Evolutionary conservation across 2,888 invertebrate species (phyloP).

Genomic region (Drepanosiphum platanoidis): DNA sequence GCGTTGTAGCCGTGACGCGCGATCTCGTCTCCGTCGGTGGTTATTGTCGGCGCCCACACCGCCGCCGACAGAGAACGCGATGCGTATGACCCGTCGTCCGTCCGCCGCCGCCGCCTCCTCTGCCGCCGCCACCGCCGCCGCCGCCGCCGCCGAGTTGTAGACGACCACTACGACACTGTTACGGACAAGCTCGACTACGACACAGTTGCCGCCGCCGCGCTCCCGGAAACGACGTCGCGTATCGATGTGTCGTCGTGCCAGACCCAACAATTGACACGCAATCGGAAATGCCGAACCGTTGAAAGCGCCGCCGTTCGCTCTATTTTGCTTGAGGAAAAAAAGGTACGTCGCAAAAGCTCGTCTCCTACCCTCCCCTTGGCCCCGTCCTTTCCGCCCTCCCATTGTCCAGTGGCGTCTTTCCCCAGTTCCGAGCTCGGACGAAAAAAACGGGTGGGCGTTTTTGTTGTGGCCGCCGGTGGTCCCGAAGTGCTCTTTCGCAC

Average conservation of each 20-base stretch:
- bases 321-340: conserved; percentile 20
- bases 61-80: conserved; percentile 11
- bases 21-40: background rate
- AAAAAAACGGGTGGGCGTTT: too few relatives aligned
- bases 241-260: background rate
- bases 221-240: background rate
- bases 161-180: background rate
- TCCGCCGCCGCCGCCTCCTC: background rate
- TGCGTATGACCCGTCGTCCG: conserved; percentile 36
- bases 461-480: too few relatives aligned
- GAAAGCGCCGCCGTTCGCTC: background rate
- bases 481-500: too few relatives aligned
- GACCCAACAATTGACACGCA: background rate
- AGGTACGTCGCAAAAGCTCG: conserved; percentile 12
- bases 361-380: background rate
- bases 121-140: background rate
- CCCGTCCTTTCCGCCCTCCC: background rate
- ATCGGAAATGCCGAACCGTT: conserved; percentile 13
- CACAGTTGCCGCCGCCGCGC: background rate
- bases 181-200: background rate
- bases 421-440: too few relatives aligned
- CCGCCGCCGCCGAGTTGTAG: background rate
- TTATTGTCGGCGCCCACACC: background rate
- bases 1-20: background rate
- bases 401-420: background rate